A percentile compares a stretch with the other conserved stretches of the same genome.
Conservation (phyloP, 2,113 vertebrate species). For the Pelobates fuscus region DNA sequence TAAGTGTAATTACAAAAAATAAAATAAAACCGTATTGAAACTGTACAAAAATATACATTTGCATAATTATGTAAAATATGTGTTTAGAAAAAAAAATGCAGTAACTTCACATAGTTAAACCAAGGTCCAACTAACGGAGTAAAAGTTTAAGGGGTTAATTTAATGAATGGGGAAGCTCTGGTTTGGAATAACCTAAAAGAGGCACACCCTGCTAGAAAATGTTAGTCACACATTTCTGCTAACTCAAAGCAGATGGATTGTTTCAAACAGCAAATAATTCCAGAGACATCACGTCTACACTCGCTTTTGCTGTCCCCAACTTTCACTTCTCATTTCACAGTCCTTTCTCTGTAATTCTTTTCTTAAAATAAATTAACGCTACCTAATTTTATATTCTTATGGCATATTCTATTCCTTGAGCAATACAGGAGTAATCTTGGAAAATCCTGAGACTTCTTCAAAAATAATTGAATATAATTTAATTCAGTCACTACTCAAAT, state of each 20-base stretch:
- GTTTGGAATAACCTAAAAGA: constrained; percentile 53
- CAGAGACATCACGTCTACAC: constrained; percentile 37
- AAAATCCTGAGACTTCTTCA: neutral
- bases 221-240: constrained; percentile 61
- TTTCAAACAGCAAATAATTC: constrained; percentile 63
- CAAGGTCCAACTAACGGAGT: no score
- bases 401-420: neutral
- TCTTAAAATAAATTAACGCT: neutral
- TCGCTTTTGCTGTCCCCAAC: constrained; percentile 37
- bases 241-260: constrained; percentile 65
- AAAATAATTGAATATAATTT: neutral
- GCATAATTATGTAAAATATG: no score
- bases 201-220: constrained; percentile 60
- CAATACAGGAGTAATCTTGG: neutral
- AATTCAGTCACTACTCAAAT: no score
- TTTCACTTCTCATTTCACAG: constrained; percentile 6
- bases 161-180: constrained; percentile 50
- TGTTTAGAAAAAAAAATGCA: no score
- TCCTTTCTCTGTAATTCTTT: neutral
- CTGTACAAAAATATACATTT: no score
- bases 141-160: constrained; percentile 37
- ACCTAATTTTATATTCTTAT: neutral
- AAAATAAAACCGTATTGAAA: no score
- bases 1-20: no score
- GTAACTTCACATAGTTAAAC: no score